phyloP scores from a whole-genome alignment of 2,797 vertebrate genomes.

The Gymnocypris eckloni region DNA sequence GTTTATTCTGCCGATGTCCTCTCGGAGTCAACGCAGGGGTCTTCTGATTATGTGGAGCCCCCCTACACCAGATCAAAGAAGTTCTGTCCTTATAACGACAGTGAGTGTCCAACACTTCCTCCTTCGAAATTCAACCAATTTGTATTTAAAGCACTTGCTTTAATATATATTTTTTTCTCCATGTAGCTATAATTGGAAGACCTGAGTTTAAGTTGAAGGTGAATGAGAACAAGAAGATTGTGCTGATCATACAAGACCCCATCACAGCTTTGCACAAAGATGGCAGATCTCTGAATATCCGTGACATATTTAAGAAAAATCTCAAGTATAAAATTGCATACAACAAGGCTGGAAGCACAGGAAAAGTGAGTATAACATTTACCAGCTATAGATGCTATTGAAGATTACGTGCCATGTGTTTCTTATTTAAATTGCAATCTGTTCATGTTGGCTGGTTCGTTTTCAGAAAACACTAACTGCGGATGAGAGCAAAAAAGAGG shows the following conservation, averaged over 20 bases:
- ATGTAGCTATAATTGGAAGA: constrained; percentile 84
- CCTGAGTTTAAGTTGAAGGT: constrained; percentile 71
- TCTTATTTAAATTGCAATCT: not conserved
- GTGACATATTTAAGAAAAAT: constrained; percentile 81
- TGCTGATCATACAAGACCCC: constrained; percentile 78
- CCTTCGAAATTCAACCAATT: not conserved
- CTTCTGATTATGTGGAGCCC: constrained; percentile 61
- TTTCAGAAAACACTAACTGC: constrained; percentile 74
- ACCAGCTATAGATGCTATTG: not conserved
- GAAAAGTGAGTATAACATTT: constrained; percentile 75
- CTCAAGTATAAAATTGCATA: constrained; percentile 85
- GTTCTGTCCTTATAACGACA: constrained; percentile 87
- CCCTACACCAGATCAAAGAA: constrained; percentile 68
- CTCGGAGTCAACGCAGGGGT: constrained; percentile 26
- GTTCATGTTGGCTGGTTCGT: constrained; percentile 36
- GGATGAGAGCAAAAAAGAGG: constrained; percentile 65
- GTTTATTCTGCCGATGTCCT: constrained; percentile 79
- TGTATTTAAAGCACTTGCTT: not conserved
- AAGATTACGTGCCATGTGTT: not conserved
- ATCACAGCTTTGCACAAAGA: constrained; percentile 71
- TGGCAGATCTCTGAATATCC: constrained; percentile 76
- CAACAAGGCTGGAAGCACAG: constrained; percentile 85
- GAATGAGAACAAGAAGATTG: constrained; percentile 66
- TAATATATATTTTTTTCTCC: not conserved
- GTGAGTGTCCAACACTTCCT: constrained; percentile 75